Percentiles rank a stretch among this genome's conserved stretches.
Evolutionary conservation across 1,140 invertebrate species (phyloP).

Genomic region (Acromyrmex heyeri): DNA sequence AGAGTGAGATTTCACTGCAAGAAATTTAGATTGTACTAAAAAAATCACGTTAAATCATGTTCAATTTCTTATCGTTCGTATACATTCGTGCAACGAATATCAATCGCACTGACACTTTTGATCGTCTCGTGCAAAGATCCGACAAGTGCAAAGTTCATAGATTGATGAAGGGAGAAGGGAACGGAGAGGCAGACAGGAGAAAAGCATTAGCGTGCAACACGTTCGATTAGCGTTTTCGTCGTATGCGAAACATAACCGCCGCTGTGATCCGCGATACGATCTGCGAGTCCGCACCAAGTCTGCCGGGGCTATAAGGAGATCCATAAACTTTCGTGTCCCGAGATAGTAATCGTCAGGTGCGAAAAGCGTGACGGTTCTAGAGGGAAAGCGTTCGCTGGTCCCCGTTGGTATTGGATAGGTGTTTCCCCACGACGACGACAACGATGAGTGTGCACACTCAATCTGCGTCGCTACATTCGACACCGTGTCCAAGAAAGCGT

Average conservation of each 20-base stretch:
- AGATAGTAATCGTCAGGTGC: conserved; percentile 84
- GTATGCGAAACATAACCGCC: conserved; percentile 56
- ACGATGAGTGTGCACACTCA: conserved; percentile 52
- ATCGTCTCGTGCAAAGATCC: neutral
- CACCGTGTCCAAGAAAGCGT: conserved; percentile 30
- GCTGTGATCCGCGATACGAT: conserved; percentile 70
- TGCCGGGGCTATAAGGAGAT: conserved; percentile 70
- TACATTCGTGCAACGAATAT: neutral
- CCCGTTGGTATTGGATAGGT: conserved; percentile 32
- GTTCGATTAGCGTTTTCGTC: conserved; percentile 77
- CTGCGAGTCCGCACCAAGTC: conserved; percentile 51
- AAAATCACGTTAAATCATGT: neutral
- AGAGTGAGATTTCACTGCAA: too few relatives aligned
- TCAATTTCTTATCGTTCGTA: conserved; percentile 32
- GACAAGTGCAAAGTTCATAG: neutral
- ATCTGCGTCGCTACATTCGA: conserved; percentile 12
- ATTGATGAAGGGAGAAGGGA: conserved; percentile 13
- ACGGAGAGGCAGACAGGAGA: conserved; percentile 11
- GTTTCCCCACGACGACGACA: conserved; percentile 36
- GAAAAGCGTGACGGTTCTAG: conserved; percentile 86
- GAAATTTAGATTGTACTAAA: neutral
- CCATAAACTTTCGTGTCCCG: conserved; percentile 82
- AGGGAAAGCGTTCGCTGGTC: conserved; percentile 83
- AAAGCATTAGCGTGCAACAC: conserved; percentile 63
- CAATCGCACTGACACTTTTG: conserved; percentile 8